These are phyloP conservation scores for Campylomormyrus tamandua DNA, from an alignment of 2,113 vertebrate species.

Conservation along the genomic window DNA sequence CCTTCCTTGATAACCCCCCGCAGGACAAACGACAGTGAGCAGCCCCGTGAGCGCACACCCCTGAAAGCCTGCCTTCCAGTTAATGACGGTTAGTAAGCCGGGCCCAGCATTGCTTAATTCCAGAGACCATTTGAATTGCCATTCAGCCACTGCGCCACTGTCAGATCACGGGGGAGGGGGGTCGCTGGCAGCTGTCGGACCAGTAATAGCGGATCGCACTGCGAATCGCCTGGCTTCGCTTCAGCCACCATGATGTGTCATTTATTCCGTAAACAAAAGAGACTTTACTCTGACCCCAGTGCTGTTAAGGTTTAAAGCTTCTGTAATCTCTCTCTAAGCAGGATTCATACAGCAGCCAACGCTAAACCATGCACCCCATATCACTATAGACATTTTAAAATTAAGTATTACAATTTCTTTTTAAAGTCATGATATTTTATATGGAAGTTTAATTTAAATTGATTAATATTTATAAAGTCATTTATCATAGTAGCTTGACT, in stretches of 20 bases:
- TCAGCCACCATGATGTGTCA: background rate
- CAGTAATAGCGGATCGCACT: background rate
- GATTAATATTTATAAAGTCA: background rate
- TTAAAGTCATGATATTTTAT: background rate
- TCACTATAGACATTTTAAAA: background rate
- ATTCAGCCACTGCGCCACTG: background rate
- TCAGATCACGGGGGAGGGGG: background rate
- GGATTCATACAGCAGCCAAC: background rate
- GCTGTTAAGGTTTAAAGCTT: background rate
- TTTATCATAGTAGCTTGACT: background rate
- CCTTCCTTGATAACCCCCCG: background rate
- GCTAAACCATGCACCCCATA: background rate
- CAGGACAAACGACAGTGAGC: background rate
- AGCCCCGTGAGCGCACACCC: background rate
- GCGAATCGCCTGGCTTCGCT: background rate
- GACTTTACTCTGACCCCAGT: background rate
- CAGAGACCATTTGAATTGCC: background rate
- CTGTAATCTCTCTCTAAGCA: background rate
- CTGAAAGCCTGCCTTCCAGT: background rate
- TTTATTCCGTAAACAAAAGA: conserved; percentile 7
- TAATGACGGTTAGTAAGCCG: background rate
- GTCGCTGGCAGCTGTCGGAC: background rate
- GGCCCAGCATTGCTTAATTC: background rate
- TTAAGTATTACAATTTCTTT: background rate
- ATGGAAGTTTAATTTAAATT: background rate